phyloP scores from a whole-genome alignment of 2,888 invertebrate genomes.

The Aelia acuminata region DNA sequence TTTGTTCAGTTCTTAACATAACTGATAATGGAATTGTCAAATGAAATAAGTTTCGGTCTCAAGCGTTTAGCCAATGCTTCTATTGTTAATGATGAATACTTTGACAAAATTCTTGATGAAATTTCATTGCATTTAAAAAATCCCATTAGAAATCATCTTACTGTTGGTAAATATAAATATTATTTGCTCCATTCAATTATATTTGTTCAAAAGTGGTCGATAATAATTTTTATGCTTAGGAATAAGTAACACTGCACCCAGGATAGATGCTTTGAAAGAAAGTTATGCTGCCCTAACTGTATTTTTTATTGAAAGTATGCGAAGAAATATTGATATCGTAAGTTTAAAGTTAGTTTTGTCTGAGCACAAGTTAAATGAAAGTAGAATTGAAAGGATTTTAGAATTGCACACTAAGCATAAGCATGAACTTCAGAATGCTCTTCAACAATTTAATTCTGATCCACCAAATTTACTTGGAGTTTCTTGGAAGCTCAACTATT shows the following conservation, averaged over 20 bases:
- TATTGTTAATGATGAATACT: slow-evolving; percentile 60
- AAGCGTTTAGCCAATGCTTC: slow-evolving; percentile 59
- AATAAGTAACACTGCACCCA: slow-evolving; percentile 47
- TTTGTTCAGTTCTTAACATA: not conserved
- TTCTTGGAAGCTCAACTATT: slow-evolving; percentile 63
- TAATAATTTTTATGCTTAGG: slow-evolving; percentile 56
- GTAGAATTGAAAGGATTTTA: slow-evolving; percentile 59
- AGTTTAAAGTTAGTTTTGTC: slow-evolving; percentile 41
- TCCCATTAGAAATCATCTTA: slow-evolving; percentile 45
- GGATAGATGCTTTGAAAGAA: slow-evolving; percentile 61
- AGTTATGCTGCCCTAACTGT: slow-evolving; percentile 61
- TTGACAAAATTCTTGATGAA: slow-evolving; percentile 58
- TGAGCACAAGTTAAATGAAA: slow-evolving; percentile 55
- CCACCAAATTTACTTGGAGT: slow-evolving; percentile 61
- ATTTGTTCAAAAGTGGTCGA: not conserved
- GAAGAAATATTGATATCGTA: slow-evolving; percentile 61
- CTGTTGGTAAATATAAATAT: slow-evolving; percentile 48
- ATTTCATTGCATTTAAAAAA: slow-evolving; percentile 57
- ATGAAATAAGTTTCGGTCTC: slow-evolving; percentile 61
- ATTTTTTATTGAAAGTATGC: slow-evolving; percentile 60
- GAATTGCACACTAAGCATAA: slow-evolving; percentile 51
- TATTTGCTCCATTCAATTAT: not conserved
- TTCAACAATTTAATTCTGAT: slow-evolving; percentile 57
- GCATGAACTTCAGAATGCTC: slow-evolving; percentile 55
- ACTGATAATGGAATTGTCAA: slow-evolving; percentile 59